Conservation (phyloP, 92 coral and sea anemone genomes). For the Blastomussa wellsi region DNA sequence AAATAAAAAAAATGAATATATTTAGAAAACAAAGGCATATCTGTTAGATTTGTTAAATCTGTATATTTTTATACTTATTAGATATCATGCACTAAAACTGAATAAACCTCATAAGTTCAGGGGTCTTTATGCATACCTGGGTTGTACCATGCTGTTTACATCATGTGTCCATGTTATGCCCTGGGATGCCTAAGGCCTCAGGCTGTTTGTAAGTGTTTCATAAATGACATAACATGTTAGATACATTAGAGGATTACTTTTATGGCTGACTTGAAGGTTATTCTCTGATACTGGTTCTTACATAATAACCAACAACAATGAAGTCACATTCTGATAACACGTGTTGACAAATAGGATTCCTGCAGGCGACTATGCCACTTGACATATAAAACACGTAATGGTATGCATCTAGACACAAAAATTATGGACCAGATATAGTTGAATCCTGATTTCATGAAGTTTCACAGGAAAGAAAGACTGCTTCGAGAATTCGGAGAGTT, state of each 20-base stretch:
- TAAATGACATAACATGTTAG: not conserved
- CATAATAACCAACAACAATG: not conserved
- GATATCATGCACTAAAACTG: not conserved
- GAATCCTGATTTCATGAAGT: too few species aligned
- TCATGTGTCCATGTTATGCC: too few species aligned
- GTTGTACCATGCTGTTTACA: too few species aligned
- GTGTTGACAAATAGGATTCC: too few species aligned
- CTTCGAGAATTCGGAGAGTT: too few species aligned
- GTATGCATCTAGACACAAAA: too few species aligned
- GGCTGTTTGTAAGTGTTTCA: not conserved
- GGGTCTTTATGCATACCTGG: not conserved
- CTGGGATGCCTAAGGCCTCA: too few species aligned
- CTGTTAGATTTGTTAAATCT: not conserved
- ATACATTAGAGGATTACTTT: not conserved
- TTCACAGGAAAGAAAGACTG: too few species aligned
- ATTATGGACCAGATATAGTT: too few species aligned
- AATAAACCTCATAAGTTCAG: not conserved
- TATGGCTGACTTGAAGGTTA: not conserved
- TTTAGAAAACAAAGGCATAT: not conserved
- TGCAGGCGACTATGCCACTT: too few species aligned
- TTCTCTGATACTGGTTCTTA: not conserved
- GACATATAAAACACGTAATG: too few species aligned
- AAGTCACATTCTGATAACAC: not conserved
- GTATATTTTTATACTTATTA: not conserved
- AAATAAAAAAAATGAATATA: not conserved